Evolutionary conservation across 2,113 vertebrate species (phyloP).

Genomic region (Conger conger): DNA sequence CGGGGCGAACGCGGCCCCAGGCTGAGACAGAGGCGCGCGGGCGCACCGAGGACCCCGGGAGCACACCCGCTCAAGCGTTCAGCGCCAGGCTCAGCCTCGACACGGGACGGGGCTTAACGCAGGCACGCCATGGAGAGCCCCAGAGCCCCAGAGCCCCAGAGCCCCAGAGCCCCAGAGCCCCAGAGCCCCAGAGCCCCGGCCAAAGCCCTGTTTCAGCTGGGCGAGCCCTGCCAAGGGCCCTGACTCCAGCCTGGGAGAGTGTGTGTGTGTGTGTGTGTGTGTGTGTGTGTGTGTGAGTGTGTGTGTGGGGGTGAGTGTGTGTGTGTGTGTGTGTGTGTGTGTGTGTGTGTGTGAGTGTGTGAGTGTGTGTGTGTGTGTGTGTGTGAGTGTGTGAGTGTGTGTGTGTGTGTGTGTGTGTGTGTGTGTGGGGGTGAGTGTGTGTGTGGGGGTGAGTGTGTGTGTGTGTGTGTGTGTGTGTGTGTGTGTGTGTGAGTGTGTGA

Average conservation of each 20-base stretch:
- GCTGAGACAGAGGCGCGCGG: no score
- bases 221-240: not conserved
- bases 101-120: not conserved
- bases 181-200: not conserved
- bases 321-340: not conserved
- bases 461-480: not conserved
- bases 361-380: not conserved
- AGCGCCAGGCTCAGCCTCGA: no score
- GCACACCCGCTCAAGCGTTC: no score
- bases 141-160: not conserved
- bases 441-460: not conserved
- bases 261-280: no score
- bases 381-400: not conserved
- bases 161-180: no score
- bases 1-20: not conserved
- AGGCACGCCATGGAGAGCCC: not conserved
- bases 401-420: not conserved
- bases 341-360: not conserved
- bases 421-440: no score
- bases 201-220: not conserved
- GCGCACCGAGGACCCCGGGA: no score
- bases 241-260: not conserved
- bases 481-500: not conserved
- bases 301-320: not conserved
- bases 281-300: not conserved